These are phyloP conservation scores for Pterocles gutturalis DNA, from an alignment of 2,113 vertebrate genomes.

Conservation along the genomic window DNA sequence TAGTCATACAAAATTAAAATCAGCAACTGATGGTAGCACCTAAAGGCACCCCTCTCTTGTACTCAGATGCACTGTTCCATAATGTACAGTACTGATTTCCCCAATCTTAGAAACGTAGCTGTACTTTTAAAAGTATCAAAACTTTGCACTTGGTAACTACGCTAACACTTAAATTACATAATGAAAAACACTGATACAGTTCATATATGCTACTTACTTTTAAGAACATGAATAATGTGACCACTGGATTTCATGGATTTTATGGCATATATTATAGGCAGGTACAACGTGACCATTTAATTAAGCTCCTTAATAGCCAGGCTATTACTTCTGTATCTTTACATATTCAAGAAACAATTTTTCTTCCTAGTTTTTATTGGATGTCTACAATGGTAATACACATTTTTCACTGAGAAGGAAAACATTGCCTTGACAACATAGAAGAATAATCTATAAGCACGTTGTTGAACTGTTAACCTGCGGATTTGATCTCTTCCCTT, in stretches of 20 bases:
- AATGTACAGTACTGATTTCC: neutral
- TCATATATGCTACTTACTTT: neutral
- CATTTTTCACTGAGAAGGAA: constrained; percentile 3
- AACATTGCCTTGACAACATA: neutral
- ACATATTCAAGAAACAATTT: neutral
- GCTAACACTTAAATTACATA: neutral
- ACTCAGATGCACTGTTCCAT: neutral
- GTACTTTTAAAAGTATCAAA: neutral
- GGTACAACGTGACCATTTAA: neutral
- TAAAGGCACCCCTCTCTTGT: neutral
- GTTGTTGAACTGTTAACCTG: neutral
- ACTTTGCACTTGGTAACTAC: neutral
- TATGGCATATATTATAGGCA: neutral
- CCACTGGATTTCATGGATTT: neutral
- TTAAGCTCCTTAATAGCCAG: neutral
- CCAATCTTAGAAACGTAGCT: neutral
- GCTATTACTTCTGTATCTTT: neutral
- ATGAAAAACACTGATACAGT: neutral
- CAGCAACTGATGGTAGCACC: neutral
- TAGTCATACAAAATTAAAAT: neutral
- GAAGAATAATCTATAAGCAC: neutral
- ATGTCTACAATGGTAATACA: neutral
- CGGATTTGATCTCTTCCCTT: neutral
- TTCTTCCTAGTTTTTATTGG: constrained; percentile 17
- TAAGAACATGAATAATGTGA: neutral